Conservation (phyloP, 2,113 vertebrate species). For the Regulus satrapa region DNA sequence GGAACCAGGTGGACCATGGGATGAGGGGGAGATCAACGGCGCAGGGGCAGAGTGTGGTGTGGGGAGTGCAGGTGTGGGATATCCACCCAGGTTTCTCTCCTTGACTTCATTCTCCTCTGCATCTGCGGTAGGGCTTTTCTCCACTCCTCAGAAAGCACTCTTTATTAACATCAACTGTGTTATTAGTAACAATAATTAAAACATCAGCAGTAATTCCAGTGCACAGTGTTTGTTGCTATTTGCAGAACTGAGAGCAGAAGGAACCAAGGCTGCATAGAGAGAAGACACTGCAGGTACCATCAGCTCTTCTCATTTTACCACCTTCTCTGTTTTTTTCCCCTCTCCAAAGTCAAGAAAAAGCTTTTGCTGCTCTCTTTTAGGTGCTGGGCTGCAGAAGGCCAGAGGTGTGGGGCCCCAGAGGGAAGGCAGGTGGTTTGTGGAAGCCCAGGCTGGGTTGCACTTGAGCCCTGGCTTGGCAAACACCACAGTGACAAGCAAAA, state of each 20-base stretch:
- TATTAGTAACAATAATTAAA: neutral
- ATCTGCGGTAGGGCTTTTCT: neutral
- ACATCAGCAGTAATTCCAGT: neutral
- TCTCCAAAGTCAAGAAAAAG: neutral
- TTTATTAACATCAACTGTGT: neutral
- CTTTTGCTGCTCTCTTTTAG: neutral
- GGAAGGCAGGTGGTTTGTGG: neutral
- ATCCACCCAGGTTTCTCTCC: neutral
- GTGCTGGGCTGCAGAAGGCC: neutral
- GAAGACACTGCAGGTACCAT: neutral
- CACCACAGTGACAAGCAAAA: neutral
- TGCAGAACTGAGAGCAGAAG: neutral
- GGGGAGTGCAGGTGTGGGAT: neutral
- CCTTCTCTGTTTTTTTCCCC: neutral
- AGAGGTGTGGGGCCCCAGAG: neutral
- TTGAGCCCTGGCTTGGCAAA: neutral
- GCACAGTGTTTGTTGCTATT: neutral
- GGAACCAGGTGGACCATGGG: fast-evolving
- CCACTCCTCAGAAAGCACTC: neutral
- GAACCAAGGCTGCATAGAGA: neutral
- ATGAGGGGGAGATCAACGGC: neutral
- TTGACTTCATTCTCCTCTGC: neutral
- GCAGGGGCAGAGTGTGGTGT: fast-evolving
- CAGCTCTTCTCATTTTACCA: neutral
- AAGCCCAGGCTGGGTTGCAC: neutral